A percentile compares a stretch with the other conserved stretches of the same genome.
phyloP scores from a whole-genome alignment of 2,888 invertebrate genomes.

The Heliconius sara region DNA sequence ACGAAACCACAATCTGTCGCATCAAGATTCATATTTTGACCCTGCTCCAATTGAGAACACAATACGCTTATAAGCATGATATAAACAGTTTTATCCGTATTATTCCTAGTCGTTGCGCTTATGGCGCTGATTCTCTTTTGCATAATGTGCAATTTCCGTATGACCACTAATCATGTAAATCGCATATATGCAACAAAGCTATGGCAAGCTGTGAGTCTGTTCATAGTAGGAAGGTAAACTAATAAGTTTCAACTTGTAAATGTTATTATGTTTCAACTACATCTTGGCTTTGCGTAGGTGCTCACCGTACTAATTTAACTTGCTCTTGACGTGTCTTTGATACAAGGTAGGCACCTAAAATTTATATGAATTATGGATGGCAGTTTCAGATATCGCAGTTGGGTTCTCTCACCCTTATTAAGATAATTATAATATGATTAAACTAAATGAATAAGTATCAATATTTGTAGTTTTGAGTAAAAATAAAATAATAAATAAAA shows the following conservation, averaged over 20 bases:
- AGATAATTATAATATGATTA: neutral
- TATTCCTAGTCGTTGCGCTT: neutral
- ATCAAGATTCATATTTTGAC: too few species aligned
- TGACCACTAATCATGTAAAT: slow-evolving; percentile 30
- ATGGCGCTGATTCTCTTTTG: slow-evolving; percentile 15
- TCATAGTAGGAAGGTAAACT: slow-evolving; percentile 12
- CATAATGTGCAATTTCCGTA: slow-evolving; percentile 27
- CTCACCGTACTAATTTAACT: slow-evolving; percentile 6
- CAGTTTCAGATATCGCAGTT: neutral
- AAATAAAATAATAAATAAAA: too few species aligned
- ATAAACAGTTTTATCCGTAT: neutral
- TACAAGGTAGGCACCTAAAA: neutral
- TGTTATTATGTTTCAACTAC: slow-evolving; percentile 17
- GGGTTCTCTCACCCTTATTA: neutral
- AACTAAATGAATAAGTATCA: neutral
- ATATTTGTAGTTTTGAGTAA: too few species aligned
- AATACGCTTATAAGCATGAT: neutral
- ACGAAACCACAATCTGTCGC: too few species aligned
- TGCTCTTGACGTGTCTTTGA: slow-evolving; percentile 7
- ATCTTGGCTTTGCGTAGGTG: neutral
- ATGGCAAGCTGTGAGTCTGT: slow-evolving; percentile 18
- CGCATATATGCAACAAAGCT: slow-evolving; percentile 19
- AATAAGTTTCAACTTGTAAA: slow-evolving; percentile 22
- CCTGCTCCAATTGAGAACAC: too few species aligned
- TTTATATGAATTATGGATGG: neutral